Conservation (phyloP, 2,888 invertebrate genomes). For the Dynastes tityus region DNA sequence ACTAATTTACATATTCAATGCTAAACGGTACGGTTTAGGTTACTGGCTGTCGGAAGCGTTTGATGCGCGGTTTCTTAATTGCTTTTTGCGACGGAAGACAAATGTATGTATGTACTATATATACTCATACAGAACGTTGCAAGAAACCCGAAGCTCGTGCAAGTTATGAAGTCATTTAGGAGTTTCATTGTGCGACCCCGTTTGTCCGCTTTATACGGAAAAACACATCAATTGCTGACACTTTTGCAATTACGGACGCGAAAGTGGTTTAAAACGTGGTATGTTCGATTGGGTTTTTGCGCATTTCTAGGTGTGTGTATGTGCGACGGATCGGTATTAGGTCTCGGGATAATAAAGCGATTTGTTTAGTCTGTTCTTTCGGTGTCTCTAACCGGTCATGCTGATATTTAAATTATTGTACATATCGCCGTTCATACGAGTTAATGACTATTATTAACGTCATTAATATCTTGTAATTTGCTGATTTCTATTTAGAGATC, state of each 20-base stretch:
- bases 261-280: conserved; percentile 39
- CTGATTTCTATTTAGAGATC: background rate
- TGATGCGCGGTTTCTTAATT: conserved; percentile 39
- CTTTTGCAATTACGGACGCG: conserved; percentile 45
- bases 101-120: conserved; percentile 2
- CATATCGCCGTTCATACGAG: conserved; percentile 9
- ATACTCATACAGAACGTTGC: background rate
- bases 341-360: conserved; percentile 38
- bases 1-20: conserved; percentile 36
- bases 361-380: conserved; percentile 30
- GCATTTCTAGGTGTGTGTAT: background rate
- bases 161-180: conserved; percentile 45
- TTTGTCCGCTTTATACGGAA: conserved; percentile 43
- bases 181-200: conserved; percentile 37
- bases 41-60: conserved; percentile 30
- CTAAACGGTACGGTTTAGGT: conserved; percentile 27
- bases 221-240: conserved; percentile 46
- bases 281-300: conserved; percentile 27
- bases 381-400: conserved; percentile 10
- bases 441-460: conserved; percentile 42
- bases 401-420: conserved; percentile 40
- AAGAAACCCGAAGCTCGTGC: conserved; percentile 35
- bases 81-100: conserved; percentile 28
- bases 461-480: conserved; percentile 35
- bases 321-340: background rate